These are phyloP conservation scores for Hexactinellida sp. DNA, from an alignment of 37 sponge, comb jelly and placozoan genomes.

Conservation along the genomic window DNA sequence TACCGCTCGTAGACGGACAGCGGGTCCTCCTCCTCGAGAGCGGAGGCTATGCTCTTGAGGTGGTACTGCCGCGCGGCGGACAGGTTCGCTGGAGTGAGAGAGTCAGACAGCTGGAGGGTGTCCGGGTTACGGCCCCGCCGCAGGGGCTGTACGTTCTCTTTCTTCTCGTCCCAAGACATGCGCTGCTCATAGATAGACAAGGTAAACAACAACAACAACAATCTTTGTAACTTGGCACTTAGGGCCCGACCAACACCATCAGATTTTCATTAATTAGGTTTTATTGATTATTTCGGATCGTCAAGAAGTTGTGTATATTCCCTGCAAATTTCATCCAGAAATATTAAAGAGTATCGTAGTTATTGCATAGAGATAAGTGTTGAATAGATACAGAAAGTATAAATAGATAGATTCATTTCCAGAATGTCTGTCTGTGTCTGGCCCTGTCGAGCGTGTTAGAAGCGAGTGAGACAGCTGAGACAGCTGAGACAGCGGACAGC, in stretches of 20 bases:
- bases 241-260: too few species aligned
- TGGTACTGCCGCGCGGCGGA: background rate
- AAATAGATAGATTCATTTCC: constrained; percentile 13
- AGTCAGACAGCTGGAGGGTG: background rate
- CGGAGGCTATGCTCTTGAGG: background rate
- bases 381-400: background rate
- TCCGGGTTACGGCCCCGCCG: background rate
- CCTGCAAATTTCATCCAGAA: too few species aligned
- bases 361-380: background rate
- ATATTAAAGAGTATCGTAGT: too few species aligned
- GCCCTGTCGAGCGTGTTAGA: background rate
- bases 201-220: too few species aligned
- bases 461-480: background rate
- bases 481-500: background rate
- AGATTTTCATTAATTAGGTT: too few species aligned
- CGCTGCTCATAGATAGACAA: background rate
- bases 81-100: background rate
- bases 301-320: too few species aligned
- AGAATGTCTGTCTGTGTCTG: background rate
- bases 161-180: background rate
- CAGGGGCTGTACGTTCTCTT: background rate
- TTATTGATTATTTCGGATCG: too few species aligned
- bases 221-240: too few species aligned
- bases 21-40: background rate
- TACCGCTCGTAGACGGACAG: background rate